Percentiles rank a stretch among this genome's conserved stretches.
Evolutionary conservation across 2,888 invertebrate genomes (phyloP).

Genomic region (Galeopsomyia nigrocyanea): DNA sequence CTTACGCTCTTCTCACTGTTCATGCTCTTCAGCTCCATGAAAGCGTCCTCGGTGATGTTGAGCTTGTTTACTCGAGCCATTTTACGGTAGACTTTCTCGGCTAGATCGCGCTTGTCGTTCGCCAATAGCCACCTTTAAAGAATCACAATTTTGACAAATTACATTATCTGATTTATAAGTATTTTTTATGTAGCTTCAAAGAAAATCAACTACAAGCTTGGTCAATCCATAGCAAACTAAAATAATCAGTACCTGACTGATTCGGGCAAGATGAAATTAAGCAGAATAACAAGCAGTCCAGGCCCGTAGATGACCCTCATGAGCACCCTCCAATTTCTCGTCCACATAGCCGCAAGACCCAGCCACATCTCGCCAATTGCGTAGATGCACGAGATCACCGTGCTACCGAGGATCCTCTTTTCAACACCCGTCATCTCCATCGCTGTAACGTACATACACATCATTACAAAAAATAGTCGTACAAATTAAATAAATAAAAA

Average conservation of each 20-base stretch:
- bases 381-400: conserved; percentile 79
- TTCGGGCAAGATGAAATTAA: conserved; percentile 79
- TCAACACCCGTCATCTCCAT: conserved; percentile 84
- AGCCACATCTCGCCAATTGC: conserved; percentile 79
- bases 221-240: background rate
- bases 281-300: conserved; percentile 76
- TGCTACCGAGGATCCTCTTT: conserved; percentile 79
- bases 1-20: conserved; percentile 23
- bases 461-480: conserved; percentile 51
- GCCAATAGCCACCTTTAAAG: conserved; percentile 78
- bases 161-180: background rate
- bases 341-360: conserved; percentile 77
- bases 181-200: background rate
- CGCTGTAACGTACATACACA: conserved; percentile 66
- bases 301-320: conserved; percentile 78
- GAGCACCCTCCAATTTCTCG: conserved; percentile 78
- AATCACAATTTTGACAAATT: no score
- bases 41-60: conserved; percentile 70
- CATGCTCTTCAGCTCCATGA: conserved; percentile 59
- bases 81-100: conserved; percentile 73
- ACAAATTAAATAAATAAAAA: background rate
- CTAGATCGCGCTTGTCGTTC: conserved; percentile 72
- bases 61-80: conserved; percentile 78
- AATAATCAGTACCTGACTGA: conserved; percentile 70
- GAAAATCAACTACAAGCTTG: background rate